phyloP scores from a whole-genome alignment of 2,797 vertebrate genomes.

The Distichodus sexfasciatus region DNA sequence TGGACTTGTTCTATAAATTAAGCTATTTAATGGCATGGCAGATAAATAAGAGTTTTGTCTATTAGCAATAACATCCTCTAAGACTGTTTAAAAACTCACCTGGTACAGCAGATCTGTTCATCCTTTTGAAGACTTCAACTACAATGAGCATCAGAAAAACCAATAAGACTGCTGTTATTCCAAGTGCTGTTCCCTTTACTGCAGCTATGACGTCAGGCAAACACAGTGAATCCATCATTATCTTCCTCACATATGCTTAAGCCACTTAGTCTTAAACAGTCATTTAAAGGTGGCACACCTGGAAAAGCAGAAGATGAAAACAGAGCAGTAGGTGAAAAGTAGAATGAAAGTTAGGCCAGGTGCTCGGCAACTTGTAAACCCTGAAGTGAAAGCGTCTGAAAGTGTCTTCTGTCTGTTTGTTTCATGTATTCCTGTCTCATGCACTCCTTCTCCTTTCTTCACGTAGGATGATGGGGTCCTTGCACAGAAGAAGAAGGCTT shows the following conservation, averaged over 20 bases:
- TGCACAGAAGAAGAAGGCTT: slow-evolving; percentile 15
- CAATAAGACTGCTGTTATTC: slow-evolving; percentile 61
- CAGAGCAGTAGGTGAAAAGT: no score
- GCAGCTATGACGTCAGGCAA: slow-evolving; percentile 59
- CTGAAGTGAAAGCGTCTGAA: not conserved
- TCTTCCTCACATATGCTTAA: not conserved
- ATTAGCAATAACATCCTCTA: not conserved
- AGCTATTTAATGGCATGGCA: not conserved
- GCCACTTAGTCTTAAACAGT: not conserved
- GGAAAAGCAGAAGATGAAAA: not conserved
- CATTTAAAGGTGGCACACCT: not conserved
- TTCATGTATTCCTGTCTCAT: not conserved
- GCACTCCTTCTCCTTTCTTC: not conserved
- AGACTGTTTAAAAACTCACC: slow-evolving; percentile 77
- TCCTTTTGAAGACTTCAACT: slow-evolving; percentile 69
- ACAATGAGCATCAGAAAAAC: slow-evolving; percentile 78
- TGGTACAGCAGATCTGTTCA: slow-evolving; percentile 73
- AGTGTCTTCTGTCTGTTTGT: not conserved
- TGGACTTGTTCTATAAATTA: not conserved
- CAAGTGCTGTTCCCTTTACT: slow-evolving; percentile 53
- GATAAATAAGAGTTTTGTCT: not conserved
- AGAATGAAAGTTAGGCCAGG: not conserved
- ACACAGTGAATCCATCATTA: slow-evolving; percentile 60
- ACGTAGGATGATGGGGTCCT: not conserved
- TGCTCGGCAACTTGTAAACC: not conserved